Percentiles rank a stretch among this genome's conserved stretches.
Evolutionary conservation across 2,113 vertebrate species (phyloP).

Genomic region (Phrynocephalus versicolor): DNA sequence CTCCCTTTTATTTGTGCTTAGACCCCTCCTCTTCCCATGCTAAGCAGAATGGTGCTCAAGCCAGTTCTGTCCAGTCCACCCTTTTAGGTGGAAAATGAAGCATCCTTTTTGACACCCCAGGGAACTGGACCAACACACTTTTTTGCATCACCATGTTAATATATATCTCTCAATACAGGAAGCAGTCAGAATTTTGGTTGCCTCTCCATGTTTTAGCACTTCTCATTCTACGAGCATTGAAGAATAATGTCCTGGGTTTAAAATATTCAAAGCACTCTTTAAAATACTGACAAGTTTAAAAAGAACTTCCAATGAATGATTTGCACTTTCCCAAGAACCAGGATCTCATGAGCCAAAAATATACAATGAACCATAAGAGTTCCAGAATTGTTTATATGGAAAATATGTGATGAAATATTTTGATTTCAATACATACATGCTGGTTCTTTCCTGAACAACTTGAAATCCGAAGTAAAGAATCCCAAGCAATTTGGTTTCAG

Average conservation of each 20-base stretch:
- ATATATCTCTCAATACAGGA: neutral
- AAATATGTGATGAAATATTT: neutral
- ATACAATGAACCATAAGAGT: neutral
- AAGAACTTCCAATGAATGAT: neutral
- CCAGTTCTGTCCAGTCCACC: conserved; percentile 18
- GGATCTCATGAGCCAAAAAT: neutral
- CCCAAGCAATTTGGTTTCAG: neutral
- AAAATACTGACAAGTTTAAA: neutral
- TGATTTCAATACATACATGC: neutral
- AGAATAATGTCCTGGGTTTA: neutral
- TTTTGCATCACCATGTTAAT: conserved; percentile 16
- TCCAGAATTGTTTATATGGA: neutral
- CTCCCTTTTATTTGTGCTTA: conserved; percentile 55
- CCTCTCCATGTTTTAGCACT: neutral
- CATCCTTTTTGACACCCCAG: neutral
- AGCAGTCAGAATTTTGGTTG: neutral
- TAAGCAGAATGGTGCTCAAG: conserved; percentile 2
- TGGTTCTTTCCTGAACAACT: neutral
- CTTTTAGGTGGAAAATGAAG: conserved; percentile 25
- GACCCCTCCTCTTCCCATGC: conserved; percentile 52
- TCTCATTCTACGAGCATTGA: neutral
- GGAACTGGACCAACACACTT: neutral
- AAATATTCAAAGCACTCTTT: neutral
- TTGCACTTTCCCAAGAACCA: conserved; percentile 24
- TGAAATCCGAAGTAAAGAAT: neutral